Evolutionary conservation across 2,113 vertebrate genomes (phyloP).

Genomic region (Pyrgilauda ruficollis): DNA sequence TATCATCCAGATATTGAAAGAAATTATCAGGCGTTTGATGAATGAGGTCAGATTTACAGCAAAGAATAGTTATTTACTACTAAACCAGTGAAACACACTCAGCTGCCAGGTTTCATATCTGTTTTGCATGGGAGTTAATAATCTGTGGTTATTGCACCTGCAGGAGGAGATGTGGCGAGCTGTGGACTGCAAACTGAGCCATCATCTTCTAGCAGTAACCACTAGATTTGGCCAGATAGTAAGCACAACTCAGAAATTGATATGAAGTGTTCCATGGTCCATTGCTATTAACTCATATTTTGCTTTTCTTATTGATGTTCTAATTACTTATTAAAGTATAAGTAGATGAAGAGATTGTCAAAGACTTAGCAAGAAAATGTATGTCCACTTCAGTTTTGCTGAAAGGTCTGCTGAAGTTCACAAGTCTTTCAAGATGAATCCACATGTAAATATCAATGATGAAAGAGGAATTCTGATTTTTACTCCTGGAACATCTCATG

Average conservation of each 20-base stretch:
- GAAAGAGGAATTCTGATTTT: not conserved
- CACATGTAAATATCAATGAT: not conserved
- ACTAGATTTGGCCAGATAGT: not conserved
- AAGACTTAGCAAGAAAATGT: not conserved
- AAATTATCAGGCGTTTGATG: not conserved
- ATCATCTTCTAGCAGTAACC: not conserved
- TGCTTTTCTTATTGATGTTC: not conserved
- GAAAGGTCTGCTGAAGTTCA: not conserved
- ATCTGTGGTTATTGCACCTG: not conserved
- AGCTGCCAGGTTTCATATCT: not conserved
- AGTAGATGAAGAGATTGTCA: not conserved
- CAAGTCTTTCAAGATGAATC: not conserved
- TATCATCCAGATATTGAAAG: not conserved
- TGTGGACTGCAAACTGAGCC: not conserved
- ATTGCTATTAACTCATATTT: not conserved
- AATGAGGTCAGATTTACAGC: not conserved
- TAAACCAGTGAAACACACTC: not conserved
- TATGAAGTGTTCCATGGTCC: not conserved
- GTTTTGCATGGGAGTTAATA: not conserved
- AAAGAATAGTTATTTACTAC: not conserved
- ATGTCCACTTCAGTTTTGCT: not conserved
- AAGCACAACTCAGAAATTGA: not conserved
- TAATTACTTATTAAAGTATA: not conserved
- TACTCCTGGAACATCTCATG: not conserved
- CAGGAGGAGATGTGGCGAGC: not conserved